Evolutionary conservation across 2,888 invertebrate genomes (phyloP).

Genomic region (Cosmopolites sordidus): DNA sequence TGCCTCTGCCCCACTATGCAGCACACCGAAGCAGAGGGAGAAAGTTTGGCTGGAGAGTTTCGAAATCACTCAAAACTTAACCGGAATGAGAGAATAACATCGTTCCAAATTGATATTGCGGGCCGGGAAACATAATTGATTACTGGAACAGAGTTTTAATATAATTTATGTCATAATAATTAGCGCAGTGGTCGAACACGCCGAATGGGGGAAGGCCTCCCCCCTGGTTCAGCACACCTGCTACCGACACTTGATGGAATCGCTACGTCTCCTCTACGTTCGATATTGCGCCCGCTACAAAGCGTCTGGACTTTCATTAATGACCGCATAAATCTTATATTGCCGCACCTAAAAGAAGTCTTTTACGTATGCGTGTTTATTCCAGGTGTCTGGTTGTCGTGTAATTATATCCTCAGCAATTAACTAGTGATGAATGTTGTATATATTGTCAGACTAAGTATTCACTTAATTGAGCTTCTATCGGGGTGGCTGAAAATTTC

Average conservation of each 20-base stretch:
- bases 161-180: conserved; percentile 47
- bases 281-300: conserved; percentile 23
- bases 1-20: neutral
- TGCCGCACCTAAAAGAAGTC: conserved; percentile 26
- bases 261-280: conserved; percentile 24
- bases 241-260: conserved; percentile 38
- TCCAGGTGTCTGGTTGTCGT: neutral
- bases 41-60: conserved; percentile 4
- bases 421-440: no score
- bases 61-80: conserved; percentile 9
- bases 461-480: no score
- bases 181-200: conserved; percentile 41
- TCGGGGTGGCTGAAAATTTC: no score
- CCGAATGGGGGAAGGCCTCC: conserved; percentile 30
- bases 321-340: conserved; percentile 34
- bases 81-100: conserved; percentile 13
- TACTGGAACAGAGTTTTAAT: conserved; percentile 43
- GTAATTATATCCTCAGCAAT: no score
- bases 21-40: neutral
- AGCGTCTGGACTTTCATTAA: conserved; percentile 35
- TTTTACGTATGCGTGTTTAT: neutral
- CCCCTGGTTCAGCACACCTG: conserved; percentile 36
- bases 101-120: conserved; percentile 36
- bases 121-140: conserved; percentile 42
- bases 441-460: no score